phyloP scores from a whole-genome alignment of 2,113 vertebrate species.

The Dascyllus trimaculatus region DNA sequence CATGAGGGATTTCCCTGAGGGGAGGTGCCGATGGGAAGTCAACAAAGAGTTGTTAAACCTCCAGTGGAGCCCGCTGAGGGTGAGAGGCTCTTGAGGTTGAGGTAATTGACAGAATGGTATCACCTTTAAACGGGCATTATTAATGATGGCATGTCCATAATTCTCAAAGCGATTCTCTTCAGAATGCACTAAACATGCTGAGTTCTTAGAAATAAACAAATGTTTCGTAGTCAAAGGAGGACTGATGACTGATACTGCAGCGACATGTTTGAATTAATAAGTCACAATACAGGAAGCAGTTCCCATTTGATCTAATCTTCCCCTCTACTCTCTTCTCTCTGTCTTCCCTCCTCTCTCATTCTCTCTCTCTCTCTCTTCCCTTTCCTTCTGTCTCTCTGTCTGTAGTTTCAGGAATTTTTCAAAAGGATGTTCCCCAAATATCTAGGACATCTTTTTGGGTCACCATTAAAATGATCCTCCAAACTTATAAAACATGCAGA shows the following conservation, averaged over 20 bases:
- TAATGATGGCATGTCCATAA: background rate
- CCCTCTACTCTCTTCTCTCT: conserved; percentile 3
- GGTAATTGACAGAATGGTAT: conserved; percentile 50
- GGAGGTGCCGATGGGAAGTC: background rate
- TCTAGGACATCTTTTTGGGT: conserved; percentile 84
- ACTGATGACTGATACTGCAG: conserved; percentile 5
- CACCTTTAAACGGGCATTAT: conserved; percentile 26
- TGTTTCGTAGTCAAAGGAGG: conserved; percentile 6
- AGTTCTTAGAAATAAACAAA: conserved; percentile 10
- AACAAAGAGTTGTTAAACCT: conserved; percentile 10
- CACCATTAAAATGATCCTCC: conserved; percentile 78
- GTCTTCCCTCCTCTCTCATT: conserved; percentile 15
- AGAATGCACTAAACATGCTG: background rate
- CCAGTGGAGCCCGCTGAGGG: background rate
- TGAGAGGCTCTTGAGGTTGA: conserved; percentile 18
- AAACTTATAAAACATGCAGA: conserved; percentile 79
- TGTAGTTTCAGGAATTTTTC: conserved; percentile 79
- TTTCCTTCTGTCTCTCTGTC: conserved; percentile 43
- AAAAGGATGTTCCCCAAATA: conserved; percentile 79
- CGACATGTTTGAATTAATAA: conserved; percentile 38
- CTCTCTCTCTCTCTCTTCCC: conserved; percentile 11
- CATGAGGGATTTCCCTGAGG: conserved; percentile 2
- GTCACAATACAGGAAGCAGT: conserved; percentile 26
- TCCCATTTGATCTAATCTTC: conserved; percentile 40
- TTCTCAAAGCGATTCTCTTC: background rate